Conservation (phyloP, 2,888 invertebrate species). For the Lochmaea capreae region DNA sequence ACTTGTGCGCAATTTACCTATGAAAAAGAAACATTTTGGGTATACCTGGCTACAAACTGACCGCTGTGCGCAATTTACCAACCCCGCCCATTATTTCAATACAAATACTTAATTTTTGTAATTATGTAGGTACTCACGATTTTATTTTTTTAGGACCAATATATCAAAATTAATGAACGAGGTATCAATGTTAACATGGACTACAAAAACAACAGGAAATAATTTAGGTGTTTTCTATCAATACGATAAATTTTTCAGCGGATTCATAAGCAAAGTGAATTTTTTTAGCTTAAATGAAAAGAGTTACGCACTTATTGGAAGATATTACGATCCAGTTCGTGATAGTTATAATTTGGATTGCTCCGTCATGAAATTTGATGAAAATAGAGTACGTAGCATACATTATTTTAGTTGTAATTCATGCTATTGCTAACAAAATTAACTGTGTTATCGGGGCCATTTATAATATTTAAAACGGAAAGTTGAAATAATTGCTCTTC, state of each 20-base stretch:
- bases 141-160: conserved; percentile 46
- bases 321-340: conserved; percentile 56
- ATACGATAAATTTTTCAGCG: conserved; percentile 50
- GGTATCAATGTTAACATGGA: conserved; percentile 56
- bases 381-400: conserved; percentile 53
- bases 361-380: conserved; percentile 54
- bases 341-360: conserved; percentile 57
- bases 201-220: conserved; percentile 45
- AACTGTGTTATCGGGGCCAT: too few species aligned
- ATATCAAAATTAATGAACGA: conserved; percentile 50
- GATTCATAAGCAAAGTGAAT: conserved; percentile 60
- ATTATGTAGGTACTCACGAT: too few species aligned
- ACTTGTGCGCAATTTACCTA: too few species aligned
- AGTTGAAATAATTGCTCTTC: too few species aligned
- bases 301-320: conserved; percentile 57
- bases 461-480: too few species aligned
- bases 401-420: not conserved
- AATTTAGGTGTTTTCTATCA: conserved; percentile 47
- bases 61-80: too few species aligned
- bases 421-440: too few species aligned
- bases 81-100: too few species aligned
- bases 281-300: conserved; percentile 56
- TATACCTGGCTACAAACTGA: too few species aligned
- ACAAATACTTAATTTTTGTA: too few species aligned
- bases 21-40: too few species aligned